phyloP scores from a whole-genome alignment of 2,113 vertebrate species.

The Ceyx cyanopectus region DNA sequence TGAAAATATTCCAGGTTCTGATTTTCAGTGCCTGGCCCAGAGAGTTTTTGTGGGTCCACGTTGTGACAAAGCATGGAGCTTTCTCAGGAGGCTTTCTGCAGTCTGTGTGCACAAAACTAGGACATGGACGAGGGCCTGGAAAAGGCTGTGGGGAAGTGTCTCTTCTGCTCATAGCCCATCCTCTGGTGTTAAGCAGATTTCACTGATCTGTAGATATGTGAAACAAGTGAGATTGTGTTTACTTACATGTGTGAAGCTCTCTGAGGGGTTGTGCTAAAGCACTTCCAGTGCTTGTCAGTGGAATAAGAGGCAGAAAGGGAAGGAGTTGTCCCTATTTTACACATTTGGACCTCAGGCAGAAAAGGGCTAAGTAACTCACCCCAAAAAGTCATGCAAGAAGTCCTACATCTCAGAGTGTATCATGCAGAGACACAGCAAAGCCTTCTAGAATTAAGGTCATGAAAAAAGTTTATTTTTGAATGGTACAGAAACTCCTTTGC shows the following conservation, averaged over 20 bases:
- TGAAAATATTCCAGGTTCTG: neutral
- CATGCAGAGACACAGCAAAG: neutral
- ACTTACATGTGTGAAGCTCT: neutral
- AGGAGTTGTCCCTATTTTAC: neutral
- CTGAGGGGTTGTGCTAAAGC: accelerated
- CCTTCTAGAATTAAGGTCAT: neutral
- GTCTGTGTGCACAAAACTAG: neutral
- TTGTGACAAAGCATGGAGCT: neutral
- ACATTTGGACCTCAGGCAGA: accelerated
- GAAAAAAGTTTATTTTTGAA: neutral
- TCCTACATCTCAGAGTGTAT: accelerated
- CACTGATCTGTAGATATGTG: neutral
- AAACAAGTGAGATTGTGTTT: neutral
- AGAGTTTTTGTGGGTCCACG: neutral
- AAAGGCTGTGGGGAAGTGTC: neutral
- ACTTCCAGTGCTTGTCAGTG: neutral
- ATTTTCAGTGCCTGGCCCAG: neutral
- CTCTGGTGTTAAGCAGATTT: neutral
- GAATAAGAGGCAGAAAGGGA: neutral
- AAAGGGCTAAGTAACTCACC: neutral
- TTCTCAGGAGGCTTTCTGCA: neutral
- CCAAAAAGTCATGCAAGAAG: neutral
- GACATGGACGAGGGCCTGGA: neutral
- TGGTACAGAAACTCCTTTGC: neutral
- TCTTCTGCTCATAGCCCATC: accelerated